Evolutionary conservation across 2,113 vertebrate genomes (phyloP).

Genomic region (Gnathonemus longibarbis): DNA sequence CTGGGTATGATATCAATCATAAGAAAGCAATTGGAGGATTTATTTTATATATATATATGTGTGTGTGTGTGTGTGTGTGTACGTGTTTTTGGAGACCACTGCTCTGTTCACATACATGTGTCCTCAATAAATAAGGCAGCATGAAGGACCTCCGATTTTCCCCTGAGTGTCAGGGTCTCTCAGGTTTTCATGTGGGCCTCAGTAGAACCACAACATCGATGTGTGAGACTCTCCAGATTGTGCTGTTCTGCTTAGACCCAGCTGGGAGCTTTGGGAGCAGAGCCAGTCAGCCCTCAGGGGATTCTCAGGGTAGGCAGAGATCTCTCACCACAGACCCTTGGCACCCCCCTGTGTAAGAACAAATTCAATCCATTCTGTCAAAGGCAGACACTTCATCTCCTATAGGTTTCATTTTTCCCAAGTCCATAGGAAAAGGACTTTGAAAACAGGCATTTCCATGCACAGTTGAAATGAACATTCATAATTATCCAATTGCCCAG

Average conservation of each 20-base stretch:
- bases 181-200: neutral
- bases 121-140: neutral
- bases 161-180: neutral
- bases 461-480: neutral
- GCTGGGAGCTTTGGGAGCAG: neutral
- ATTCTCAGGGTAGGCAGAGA: neutral
- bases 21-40: neutral
- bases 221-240: neutral
- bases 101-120: neutral
- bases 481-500: neutral
- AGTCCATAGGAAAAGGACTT: neutral
- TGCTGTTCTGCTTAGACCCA: neutral
- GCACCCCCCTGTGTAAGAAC: neutral
- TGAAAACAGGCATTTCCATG: neutral
- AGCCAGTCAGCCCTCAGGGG: neutral
- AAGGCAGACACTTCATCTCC: neutral
- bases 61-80: too few species aligned
- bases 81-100: neutral
- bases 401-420: neutral
- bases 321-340: neutral
- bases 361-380: neutral
- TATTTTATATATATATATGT: neutral
- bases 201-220: neutral
- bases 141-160: neutral
- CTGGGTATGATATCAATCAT: neutral